Conservation (phyloP, 2,888 invertebrate species). For the Apodemia hepburni region DNA sequence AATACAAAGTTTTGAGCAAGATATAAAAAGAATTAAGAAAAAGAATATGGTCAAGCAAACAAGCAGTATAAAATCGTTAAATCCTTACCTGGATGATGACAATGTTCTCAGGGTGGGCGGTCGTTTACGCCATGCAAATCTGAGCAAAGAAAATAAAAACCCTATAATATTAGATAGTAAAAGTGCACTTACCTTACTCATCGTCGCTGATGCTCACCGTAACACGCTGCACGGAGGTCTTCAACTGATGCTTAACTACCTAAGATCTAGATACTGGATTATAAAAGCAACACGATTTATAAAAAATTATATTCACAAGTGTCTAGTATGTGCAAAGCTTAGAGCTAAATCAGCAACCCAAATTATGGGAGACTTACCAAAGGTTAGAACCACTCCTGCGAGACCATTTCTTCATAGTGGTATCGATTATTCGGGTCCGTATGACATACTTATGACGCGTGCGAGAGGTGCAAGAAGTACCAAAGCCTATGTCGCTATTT, state of each 20-base stretch:
- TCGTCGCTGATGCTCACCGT: constrained; percentile 31
- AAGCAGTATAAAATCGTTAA: no score
- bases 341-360: no score
- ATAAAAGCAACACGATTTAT: constrained; percentile 29
- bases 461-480: constrained; percentile 32
- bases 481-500: constrained; percentile 36
- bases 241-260: constrained; percentile 32
- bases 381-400: no score
- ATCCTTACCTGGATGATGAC: constrained; percentile 8
- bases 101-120: constrained; percentile 35
- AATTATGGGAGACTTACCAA: no score
- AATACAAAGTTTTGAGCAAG: no score
- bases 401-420: no score
- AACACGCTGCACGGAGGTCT: constrained; percentile 35
- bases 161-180: constrained; percentile 31
- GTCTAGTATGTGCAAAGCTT: not conserved
- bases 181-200: constrained; percentile 25
- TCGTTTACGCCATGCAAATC: constrained; percentile 25
- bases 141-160: constrained; percentile 26
- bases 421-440: no score
- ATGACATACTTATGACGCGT: no score
- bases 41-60: no score
- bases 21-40: no score
- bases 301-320: constrained; percentile 10
- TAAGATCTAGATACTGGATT: constrained; percentile 36